Conservation (phyloP, 1,140 invertebrate species). For the Hetaerina americana region DNA sequence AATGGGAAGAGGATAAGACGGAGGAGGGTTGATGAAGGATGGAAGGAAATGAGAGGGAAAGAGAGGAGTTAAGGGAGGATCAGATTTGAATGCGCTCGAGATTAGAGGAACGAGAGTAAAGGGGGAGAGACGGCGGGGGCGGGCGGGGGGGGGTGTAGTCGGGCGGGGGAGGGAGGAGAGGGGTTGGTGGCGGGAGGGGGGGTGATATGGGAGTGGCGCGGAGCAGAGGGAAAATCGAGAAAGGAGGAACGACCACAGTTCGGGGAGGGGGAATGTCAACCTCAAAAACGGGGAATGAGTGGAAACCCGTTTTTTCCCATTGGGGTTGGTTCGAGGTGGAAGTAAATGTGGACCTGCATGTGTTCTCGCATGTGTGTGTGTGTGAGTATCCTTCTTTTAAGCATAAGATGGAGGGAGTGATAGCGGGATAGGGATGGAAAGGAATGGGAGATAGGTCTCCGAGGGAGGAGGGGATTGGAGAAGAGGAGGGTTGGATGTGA, state of each 20-base stretch:
- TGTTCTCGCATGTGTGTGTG: not conserved
- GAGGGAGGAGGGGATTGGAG: not conserved
- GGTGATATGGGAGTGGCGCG: not conserved
- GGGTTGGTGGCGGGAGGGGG: no score
- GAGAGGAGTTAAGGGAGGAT: not conserved
- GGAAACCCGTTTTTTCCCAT: not conserved
- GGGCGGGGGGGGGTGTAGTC: no score
- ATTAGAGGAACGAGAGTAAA: no score
- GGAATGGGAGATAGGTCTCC: not conserved
- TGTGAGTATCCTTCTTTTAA: not conserved
- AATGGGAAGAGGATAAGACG: not conserved
- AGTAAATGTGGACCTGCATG: no score
- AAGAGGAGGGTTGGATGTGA: not conserved
- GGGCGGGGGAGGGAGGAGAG: not conserved
- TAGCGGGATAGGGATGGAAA: not conserved
- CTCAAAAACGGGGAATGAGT: not conserved
- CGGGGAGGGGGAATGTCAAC: not conserved
- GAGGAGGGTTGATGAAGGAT: not conserved
- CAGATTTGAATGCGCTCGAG: not conserved
- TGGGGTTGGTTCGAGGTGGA: not conserved
- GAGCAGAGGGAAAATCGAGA: not conserved
- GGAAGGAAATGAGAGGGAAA: not conserved
- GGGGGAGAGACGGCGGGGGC: no score
- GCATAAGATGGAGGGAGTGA: no score
- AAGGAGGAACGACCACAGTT: not conserved